Base-by-base conservation (phyloP, 37 sponge, comb jelly and placozoan species). In the Theonella swinhoei region DNA sequence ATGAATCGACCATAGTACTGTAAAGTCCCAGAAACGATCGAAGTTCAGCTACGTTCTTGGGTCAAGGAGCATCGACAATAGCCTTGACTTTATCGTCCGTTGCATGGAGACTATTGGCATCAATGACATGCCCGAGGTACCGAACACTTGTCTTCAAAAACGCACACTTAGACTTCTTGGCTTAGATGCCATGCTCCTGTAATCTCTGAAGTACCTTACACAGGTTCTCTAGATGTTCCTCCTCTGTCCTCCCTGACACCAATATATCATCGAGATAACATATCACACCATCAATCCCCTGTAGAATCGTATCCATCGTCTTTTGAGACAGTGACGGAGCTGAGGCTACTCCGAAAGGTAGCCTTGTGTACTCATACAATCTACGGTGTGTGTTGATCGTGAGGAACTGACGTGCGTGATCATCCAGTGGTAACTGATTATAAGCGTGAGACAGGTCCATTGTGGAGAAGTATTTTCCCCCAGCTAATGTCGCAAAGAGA, bases 331-430 rank as follows among this genome's bases (percentile, higher is more conserved):
- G 28, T 34, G 85, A 33, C 29, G 85, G 85, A 11, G 85, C 66
- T 9, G n/a, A n/a, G n/a, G n/a, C n/a, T n/a, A n/a, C n/a, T n/a
- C n/a, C n/a, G n/a, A n/a, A n/a, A n/a, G n/a, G 85, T 62, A 25
- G 85, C 23, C 68, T 29, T 17, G 54, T 78, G 30, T 75, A 79
- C 68, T 42, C 14, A 26, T 83, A 83, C 36, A 83, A 42, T 33
- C 79, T 84, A 26, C 36, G 33, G 47, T 85, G 90, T 1, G 84
- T 89, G 80, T 89, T 89, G n/a, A 89, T 30, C 1, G 84, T 83
- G 7, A 74, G 35, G 14, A 71, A 70, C 32, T 30, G 30, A 31
- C 47, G 59, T 38, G 77, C 76, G 22, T 83, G 84, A n/a, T 78
- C 70, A 25, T 47, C 74, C 25, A 90, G 65, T 36, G 28, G 22